Conservation (phyloP, 2,797 vertebrate species). For the Syngnathus rostellatus region DNA sequence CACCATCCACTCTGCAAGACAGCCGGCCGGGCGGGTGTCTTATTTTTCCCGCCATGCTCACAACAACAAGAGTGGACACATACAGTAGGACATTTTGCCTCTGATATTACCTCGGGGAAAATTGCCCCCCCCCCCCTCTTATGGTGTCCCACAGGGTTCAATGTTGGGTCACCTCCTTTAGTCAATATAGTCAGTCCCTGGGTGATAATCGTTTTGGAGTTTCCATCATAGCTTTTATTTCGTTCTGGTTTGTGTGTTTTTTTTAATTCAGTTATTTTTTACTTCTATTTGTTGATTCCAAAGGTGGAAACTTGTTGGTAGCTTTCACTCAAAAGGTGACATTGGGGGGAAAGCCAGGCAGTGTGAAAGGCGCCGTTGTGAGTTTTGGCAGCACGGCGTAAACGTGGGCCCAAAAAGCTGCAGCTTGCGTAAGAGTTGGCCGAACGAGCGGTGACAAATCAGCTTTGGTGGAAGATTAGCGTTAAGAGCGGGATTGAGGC, state of each 20-base stretch:
- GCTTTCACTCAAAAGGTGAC: neutral
- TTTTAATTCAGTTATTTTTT: no score
- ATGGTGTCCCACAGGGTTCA: no score
- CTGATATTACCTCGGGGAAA: neutral
- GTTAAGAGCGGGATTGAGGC: conserved; percentile 6
- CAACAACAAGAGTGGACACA: neutral
- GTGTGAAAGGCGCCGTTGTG: neutral
- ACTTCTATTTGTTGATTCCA: neutral
- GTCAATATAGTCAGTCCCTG: no score
- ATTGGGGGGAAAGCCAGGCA: neutral
- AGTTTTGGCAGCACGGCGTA: neutral
- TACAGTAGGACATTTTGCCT: neutral
- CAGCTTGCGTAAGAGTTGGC: conserved; percentile 8
- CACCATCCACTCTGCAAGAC: neutral
- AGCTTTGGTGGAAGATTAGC: conserved; percentile 8
- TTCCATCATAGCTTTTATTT: no score
- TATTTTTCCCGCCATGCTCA: neutral
- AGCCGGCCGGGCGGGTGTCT: neutral
- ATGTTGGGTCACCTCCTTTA: no score
- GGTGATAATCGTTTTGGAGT: no score
- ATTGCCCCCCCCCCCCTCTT: neutral
- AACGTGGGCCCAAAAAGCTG: neutral
- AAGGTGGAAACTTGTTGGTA: neutral
- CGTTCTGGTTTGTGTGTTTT: no score
- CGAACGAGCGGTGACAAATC: neutral